phyloP scores from a whole-genome alignment of 1,140 invertebrate species.

The Tetragnatha versicolor region DNA sequence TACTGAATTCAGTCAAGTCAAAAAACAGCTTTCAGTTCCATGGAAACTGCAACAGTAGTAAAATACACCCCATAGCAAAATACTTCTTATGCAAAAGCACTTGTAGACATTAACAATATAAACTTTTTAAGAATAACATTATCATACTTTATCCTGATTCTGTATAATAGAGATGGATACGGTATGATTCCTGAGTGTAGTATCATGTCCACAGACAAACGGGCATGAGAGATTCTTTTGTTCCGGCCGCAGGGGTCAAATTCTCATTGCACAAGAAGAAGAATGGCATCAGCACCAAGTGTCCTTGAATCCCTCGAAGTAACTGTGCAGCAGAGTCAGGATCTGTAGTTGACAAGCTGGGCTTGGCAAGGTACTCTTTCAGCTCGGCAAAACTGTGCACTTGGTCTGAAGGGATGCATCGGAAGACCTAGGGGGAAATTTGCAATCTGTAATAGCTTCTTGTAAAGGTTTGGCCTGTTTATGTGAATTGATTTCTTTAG shows the following conservation, averaged over 20 bases:
- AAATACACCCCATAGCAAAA: too few species aligned
- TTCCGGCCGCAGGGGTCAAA: constrained; percentile 77
- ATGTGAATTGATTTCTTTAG: neutral
- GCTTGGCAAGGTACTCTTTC: constrained; percentile 74
- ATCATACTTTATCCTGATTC: too few species aligned
- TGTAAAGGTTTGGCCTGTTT: neutral
- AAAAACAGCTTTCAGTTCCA: too few species aligned
- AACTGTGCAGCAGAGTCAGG: constrained; percentile 74
- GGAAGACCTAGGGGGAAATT: constrained; percentile 71
- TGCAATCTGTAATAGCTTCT: neutral
- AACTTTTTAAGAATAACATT: too few species aligned
- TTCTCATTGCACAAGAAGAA: constrained; percentile 84
- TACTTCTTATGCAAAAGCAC: too few species aligned
- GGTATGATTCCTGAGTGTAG: too few species aligned
- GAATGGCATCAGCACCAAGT: constrained; percentile 85
- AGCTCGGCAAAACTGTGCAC: constrained; percentile 78
- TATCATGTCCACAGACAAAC: constrained; percentile 66
- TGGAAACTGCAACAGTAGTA: too few species aligned
- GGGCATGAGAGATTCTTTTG: constrained; percentile 75
- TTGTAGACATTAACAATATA: too few species aligned
- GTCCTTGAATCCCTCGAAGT: constrained; percentile 79
- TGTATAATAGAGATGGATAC: too few species aligned
- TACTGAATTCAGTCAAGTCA: too few species aligned
- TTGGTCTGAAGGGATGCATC: constrained; percentile 82
- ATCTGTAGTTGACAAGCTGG: constrained; percentile 72